These are phyloP conservation scores for Chrysolina americana DNA, from an alignment of 2,888 invertebrate species.

Conservation along the genomic window DNA sequence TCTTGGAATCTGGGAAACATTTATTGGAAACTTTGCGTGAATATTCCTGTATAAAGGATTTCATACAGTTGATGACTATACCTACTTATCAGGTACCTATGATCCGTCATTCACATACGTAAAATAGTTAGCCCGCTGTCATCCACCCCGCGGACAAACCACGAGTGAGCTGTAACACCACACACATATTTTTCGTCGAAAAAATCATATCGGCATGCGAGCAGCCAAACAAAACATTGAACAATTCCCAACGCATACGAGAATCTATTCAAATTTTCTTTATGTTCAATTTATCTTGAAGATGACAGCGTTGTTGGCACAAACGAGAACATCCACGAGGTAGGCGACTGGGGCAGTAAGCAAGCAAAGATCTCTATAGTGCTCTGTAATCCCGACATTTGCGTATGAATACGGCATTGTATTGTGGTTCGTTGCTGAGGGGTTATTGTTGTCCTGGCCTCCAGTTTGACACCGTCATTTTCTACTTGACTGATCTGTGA, in stretches of 20 bases:
- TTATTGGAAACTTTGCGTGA: no score
- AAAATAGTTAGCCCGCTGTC: neutral
- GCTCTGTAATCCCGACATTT: constrained; percentile 65
- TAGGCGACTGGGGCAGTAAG: constrained; percentile 29
- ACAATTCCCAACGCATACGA: constrained; percentile 43
- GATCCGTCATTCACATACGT: no score
- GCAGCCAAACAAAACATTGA: constrained; percentile 31
- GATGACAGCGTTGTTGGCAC: constrained; percentile 51
- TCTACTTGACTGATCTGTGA: constrained; percentile 69
- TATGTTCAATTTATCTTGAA: constrained; percentile 53
- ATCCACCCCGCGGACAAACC: neutral
- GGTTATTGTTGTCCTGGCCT: constrained; percentile 66
- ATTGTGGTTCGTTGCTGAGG: constrained; percentile 60
- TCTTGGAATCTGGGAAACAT: no score
- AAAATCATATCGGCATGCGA: constrained; percentile 27
- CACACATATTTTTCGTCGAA: constrained; percentile 6
- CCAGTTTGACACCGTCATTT: constrained; percentile 70
- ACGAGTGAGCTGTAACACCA: neutral
- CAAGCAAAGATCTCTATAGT: constrained; percentile 42
- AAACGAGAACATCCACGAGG: constrained; percentile 40
- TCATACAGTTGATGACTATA: no score
- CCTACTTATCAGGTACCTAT: no score
- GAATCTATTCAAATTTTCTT: constrained; percentile 47
- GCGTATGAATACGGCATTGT: constrained; percentile 66
- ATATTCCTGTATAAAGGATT: no score